Percentiles rank a stretch among this genome's conserved stretches.
Conservation (phyloP, 2,113 vertebrate genomes). For the Dissostichus mawsoni region DNA sequence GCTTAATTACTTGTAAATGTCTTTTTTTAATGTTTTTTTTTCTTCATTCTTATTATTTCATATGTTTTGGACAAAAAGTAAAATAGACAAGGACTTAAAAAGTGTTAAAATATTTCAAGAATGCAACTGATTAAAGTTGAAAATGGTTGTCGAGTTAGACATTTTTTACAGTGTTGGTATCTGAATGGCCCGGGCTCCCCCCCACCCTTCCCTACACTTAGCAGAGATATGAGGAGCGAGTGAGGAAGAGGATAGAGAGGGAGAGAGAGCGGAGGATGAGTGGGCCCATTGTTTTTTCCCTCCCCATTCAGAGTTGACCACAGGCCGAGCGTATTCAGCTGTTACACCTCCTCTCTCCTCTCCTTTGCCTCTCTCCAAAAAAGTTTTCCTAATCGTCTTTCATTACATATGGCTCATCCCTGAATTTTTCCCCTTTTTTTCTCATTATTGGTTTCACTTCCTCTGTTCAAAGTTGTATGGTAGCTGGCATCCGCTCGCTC, state of each 20-base stretch:
- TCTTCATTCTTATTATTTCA: neutral
- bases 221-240: constrained; percentile 42
- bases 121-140: neutral
- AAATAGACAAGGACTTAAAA: neutral
- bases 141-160: neutral
- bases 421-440: neutral
- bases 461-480: constrained; percentile 39
- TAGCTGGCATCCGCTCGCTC: constrained; percentile 43
- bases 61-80: neutral
- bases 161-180: constrained; percentile 37
- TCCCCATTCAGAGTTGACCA: constrained; percentile 76
- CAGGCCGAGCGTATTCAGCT: constrained; percentile 81
- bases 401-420: constrained; percentile 18
- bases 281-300: constrained; percentile 85
- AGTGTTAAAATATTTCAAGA: neutral
- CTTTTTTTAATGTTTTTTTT: neutral
- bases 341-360: constrained; percentile 71
- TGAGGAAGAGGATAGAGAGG: constrained; percentile 19
- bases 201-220: neutral
- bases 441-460: constrained; percentile 47
- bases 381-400: constrained; percentile 43
- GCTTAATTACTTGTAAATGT: neutral
- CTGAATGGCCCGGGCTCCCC: neutral
- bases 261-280: constrained; percentile 76
- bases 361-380: constrained; percentile 8